Evolutionary conservation across 2,888 invertebrate species (phyloP), one percentile per base, ranked within the genome.

Genomic region (Microchrysa polita): DNA sequence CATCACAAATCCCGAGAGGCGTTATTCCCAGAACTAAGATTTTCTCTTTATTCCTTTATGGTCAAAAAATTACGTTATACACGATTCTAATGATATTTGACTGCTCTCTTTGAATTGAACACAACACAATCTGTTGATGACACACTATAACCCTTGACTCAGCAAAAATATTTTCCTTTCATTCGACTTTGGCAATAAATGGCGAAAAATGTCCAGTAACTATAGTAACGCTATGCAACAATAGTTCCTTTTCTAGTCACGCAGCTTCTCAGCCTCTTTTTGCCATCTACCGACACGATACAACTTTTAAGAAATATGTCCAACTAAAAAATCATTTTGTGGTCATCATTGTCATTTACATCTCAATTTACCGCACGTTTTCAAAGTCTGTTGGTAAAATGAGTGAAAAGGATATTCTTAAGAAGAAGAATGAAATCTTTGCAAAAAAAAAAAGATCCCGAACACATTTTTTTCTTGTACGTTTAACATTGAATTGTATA

Each of bases 291-390:
- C 40, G n/a, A 5, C 61, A 40, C 40, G n/a, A n/a, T 61, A 40
- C 40, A 7, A 16, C 4, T 48, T 23, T 4, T 40, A 61, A 61
- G 61, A 40, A 61, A 61, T 16, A n/a, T 34, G 27, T 34, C 22
- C 59, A 59, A 61, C n/a, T 40, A 23, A 40, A 40, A 61, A 40
- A 61, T 23, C 59, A 61, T 61, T 61, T 61, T 61, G 61, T 40
- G 61, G 61, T 61, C 61, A 61, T 61, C 61, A 34, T 34, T 61
- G 61, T 40, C 61, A 61, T 61, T 61, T 61, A 61, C 61, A 61
- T 61, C 61, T 61, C 61, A 61, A 61, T 61, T 61, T 61, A 18
- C 61, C 61, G 61, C 61, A 61, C 61, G 22, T 61, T n/a, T 12
- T n/a, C 48, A 48, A 34, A 34, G 27, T 34, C 27, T 34, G 27